Percentiles rank a stretch among this genome's conserved stretches.
Evolutionary conservation across 2,113 vertebrate species (phyloP).

Genomic region (Protobothrops flavoviridis): DNA sequence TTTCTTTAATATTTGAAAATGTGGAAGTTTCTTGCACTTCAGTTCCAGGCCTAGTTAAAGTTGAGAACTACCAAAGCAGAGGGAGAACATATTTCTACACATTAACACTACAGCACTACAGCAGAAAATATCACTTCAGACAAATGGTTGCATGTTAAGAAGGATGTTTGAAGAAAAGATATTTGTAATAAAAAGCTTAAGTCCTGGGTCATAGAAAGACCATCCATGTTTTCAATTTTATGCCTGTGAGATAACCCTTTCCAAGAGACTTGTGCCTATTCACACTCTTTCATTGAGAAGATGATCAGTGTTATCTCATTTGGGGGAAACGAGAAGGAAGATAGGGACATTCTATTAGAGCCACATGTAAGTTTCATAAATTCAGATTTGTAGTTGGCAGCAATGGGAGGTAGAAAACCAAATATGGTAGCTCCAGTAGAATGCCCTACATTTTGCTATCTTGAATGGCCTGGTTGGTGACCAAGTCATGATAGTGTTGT

Average conservation of each 20-base stretch:
- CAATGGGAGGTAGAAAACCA: not conserved
- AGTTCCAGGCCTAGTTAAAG: conserved; percentile 63
- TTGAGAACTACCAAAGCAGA: conserved; percentile 61
- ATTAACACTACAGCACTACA: conserved; percentile 56
- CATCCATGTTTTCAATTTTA: conserved; percentile 49
- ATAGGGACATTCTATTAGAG: not conserved
- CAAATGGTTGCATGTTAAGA: conserved; percentile 58
- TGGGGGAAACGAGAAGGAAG: not conserved
- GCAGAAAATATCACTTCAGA: conserved; percentile 51
- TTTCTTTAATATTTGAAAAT: conserved; percentile 56
- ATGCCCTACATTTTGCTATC: not conserved
- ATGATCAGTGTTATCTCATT: not conserved
- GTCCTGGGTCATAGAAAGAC: conserved; percentile 58
- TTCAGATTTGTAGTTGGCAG: not conserved
- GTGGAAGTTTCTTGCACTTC: conserved; percentile 62
- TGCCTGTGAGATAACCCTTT: conserved; percentile 7
- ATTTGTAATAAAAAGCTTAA: conserved; percentile 63
- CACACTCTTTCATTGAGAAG: not conserved
- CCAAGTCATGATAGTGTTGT: not conserved
- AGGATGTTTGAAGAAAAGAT: conserved; percentile 63
- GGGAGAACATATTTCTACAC: conserved; percentile 37
- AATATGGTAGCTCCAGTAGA: not conserved
- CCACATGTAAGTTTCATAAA: not conserved
- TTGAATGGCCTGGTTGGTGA: not conserved
- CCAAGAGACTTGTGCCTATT: not conserved